Evolutionary conservation across 2,113 vertebrate genomes (phyloP).

Genomic region (Clarias batrachus): DNA sequence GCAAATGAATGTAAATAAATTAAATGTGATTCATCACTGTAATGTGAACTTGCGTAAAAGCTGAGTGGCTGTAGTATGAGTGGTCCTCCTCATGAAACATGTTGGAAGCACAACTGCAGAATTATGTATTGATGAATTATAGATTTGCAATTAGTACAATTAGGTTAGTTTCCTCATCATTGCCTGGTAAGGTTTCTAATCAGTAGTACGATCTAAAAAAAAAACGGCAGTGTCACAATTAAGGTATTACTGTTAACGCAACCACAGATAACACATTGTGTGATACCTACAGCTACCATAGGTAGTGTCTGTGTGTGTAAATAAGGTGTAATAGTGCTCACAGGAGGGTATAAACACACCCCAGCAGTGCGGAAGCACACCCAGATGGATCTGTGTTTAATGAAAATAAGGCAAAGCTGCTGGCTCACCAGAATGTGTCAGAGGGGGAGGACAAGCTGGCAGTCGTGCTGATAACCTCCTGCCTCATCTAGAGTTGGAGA

Average conservation of each 20-base stretch:
- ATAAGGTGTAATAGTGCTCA: slow-evolving; percentile 16
- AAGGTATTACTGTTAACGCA: background rate
- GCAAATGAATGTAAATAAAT: background rate
- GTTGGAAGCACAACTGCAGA: background rate
- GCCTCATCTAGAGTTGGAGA: background rate
- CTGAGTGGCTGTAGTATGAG: background rate
- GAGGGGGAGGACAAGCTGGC: slow-evolving; percentile 29
- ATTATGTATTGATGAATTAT: background rate
- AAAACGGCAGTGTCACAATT: background rate
- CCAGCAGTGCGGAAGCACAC: slow-evolving; percentile 24
- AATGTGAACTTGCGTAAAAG: background rate
- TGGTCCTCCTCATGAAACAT: no score
- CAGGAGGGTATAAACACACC: slow-evolving; percentile 24
- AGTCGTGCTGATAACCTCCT: slow-evolving; percentile 39
- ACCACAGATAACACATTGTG: background rate
- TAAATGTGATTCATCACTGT: background rate
- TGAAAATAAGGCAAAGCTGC: slow-evolving; percentile 40
- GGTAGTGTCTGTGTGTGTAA: slow-evolving; percentile 18
- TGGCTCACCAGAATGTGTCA: slow-evolving; percentile 31
- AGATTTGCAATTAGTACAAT: background rate
- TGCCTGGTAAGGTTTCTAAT: background rate
- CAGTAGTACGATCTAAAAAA: background rate
- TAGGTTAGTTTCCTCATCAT: background rate
- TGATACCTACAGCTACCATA: background rate
- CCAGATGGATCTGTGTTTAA: slow-evolving; percentile 41